Evolutionary conservation across 2,113 vertebrate species (phyloP).

Genomic region (Calyptomena viridis): DNA sequence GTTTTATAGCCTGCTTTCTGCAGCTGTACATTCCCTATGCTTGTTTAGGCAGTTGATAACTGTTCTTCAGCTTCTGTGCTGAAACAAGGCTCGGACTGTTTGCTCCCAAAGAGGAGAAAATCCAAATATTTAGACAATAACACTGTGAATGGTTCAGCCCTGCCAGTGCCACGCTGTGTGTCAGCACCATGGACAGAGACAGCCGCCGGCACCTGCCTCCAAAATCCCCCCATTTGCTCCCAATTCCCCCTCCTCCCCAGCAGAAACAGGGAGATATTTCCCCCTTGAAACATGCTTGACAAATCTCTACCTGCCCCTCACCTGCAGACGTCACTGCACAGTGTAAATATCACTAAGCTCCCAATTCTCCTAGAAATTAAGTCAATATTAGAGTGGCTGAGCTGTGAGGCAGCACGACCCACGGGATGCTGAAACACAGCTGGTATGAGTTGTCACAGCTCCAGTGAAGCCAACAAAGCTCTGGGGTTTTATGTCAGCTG

Average conservation of each 20-base stretch:
- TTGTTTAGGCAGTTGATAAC: neutral
- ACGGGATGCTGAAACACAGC: neutral
- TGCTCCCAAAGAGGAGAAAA: neutral
- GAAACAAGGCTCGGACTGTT: neutral
- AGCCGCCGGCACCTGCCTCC: rapidly evolving
- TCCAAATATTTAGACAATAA: neutral
- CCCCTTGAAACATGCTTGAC: neutral
- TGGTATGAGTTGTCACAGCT: neutral
- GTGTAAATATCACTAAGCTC: constrained; percentile 13
- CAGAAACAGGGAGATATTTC: neutral
- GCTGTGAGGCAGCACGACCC: neutral
- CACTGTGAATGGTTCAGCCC: rapidly evolving
- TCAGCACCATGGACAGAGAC: constrained; percentile 56
- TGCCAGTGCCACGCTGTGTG: rapidly evolving
- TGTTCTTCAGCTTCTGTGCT: neutral
- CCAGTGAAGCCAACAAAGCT: neutral
- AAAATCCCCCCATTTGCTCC: neutral
- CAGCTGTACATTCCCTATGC: neutral
- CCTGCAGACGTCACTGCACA: neutral
- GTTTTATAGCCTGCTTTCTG: neutral
- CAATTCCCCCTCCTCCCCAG: neutral
- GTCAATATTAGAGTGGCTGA: neutral
- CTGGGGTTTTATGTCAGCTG: neutral
- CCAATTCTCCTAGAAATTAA: neutral
- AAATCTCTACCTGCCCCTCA: neutral